Conservation (phyloP, 2,888 invertebrate species). For the Thera britannica region DNA sequence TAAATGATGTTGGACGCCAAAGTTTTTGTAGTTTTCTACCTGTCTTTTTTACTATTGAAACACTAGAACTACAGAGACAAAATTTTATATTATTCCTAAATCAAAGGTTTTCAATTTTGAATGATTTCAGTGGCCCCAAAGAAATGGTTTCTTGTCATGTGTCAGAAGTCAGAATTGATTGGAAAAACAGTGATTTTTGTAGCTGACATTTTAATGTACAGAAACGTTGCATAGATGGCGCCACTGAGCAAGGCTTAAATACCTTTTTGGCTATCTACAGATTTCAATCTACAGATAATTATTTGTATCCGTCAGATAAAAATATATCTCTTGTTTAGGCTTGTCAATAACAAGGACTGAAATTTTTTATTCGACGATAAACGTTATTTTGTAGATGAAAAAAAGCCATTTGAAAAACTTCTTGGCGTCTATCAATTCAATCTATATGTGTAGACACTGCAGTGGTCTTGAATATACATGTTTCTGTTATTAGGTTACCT, state of each 20-base stretch:
- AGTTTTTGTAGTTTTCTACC: not conserved
- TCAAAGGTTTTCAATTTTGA: not conserved
- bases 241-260: slow-evolving; percentile 14
- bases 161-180: slow-evolving; percentile 31
- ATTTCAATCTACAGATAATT: no score
- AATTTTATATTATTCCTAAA: not conserved
- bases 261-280: not conserved
- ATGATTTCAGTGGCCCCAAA: slow-evolving; percentile 2
- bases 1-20: not conserved
- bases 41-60: not conserved
- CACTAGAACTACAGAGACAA: not conserved
- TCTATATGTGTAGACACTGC: not conserved
- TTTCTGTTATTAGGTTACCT: not conserved
- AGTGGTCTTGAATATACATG: no score
- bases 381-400: no score
- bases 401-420: no score
- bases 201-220: slow-evolving; percentile 30
- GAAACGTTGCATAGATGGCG: slow-evolving; percentile 24
- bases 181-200: not conserved
- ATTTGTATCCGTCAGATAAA: no score
- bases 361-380: no score
- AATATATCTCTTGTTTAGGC: no score
- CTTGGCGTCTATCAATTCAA: not conserved
- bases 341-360: no score
- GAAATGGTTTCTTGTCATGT: slow-evolving; percentile 33